These are phyloP conservation scores for Cyphomyrmex costatus DNA, from an alignment of 1,140 invertebrate genomes.

Conservation along the genomic window DNA sequence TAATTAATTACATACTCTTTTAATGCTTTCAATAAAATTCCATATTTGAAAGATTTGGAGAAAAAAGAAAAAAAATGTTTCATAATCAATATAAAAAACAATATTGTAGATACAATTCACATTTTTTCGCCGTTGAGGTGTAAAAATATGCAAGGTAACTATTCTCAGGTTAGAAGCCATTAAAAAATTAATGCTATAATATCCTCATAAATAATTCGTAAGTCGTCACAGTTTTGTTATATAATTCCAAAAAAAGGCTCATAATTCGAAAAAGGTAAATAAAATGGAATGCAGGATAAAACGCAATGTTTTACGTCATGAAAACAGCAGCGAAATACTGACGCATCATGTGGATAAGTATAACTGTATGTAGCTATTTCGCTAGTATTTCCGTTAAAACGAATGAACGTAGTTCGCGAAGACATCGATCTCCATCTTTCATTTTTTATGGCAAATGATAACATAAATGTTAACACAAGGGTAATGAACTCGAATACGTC, in stretches of 20 bases:
- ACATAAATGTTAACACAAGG: slow-evolving; percentile 49
- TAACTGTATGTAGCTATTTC: not conserved
- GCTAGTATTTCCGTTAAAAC: not conserved
- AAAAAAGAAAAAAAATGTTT: too few relatives aligned
- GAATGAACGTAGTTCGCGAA: not conserved
- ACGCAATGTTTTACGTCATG: not conserved
- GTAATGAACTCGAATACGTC: slow-evolving; percentile 53
- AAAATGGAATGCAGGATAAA: not conserved
- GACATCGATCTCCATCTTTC: slow-evolving; percentile 39
- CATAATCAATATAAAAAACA: too few relatives aligned
- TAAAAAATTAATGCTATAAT: not conserved
- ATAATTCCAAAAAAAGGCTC: not conserved
- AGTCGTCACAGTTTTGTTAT: not conserved
- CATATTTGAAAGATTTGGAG: too few relatives aligned
- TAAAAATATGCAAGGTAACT: too few relatives aligned
- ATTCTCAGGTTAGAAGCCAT: too few relatives aligned
- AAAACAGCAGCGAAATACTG: not conserved
- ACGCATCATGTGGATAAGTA: slow-evolving; percentile 15
- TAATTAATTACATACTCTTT: too few relatives aligned
- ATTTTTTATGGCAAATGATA: slow-evolving; percentile 55
- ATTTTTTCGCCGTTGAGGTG: too few relatives aligned
- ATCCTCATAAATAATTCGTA: not conserved
- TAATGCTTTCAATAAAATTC: too few relatives aligned
- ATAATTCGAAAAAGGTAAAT: not conserved
- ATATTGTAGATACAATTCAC: too few relatives aligned